These are phyloP conservation scores for Pyrocephalus nanus DNA, from an alignment of 2,797 vertebrate species.

Conservation along the genomic window DNA sequence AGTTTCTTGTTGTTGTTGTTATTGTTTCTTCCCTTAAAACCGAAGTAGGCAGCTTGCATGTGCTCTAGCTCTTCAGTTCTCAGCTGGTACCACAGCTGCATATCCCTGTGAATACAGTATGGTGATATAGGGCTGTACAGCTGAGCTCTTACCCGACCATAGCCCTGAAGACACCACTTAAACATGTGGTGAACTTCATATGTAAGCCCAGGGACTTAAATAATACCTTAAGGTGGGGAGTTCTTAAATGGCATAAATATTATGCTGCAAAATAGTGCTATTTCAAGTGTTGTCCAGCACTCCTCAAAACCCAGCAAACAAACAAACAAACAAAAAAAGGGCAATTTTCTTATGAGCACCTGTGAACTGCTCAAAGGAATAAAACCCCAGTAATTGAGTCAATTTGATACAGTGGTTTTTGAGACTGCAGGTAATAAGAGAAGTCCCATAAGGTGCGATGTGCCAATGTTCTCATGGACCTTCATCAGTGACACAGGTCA, in stretches of 20 bases:
- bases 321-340: neutral
- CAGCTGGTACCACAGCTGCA: conserved; percentile 80
- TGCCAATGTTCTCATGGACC: neutral
- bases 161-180: neutral
- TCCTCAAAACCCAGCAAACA: neutral
- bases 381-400: neutral
- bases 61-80: conserved; percentile 77
- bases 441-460: neutral
- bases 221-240: neutral
- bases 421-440: neutral
- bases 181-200: neutral
- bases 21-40: conserved; percentile 82
- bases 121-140: neutral
- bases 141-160: neutral
- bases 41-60: conserved; percentile 72
- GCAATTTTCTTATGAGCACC: neutral
- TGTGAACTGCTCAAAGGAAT: neutral
- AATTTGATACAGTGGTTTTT: neutral
- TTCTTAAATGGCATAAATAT: neutral
- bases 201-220: neutral
- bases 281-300: neutral
- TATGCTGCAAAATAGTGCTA: neutral
- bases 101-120: conserved; percentile 70
- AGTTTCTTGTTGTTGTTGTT: conserved; percentile 83
- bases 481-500: neutral